phyloP scores from a whole-genome alignment of 2,797 vertebrate species.

The Kryptolebias ocellatus region DNA sequence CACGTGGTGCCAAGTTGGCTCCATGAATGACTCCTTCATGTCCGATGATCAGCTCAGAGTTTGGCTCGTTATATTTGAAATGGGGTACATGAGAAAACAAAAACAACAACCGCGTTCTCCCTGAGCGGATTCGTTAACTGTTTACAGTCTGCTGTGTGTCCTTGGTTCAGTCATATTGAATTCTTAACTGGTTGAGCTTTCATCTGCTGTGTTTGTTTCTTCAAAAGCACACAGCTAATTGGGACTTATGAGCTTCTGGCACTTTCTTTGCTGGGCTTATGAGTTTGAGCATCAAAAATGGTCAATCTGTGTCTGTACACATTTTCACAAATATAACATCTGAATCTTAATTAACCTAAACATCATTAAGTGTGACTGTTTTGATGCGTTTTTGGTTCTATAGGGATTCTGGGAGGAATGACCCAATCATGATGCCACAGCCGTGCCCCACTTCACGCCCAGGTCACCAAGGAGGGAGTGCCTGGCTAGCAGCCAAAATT shows the following conservation, averaged over 20 bases:
- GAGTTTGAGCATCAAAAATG: too few relatives aligned
- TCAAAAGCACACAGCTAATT: too few relatives aligned
- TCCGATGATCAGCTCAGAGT: constrained; percentile 25
- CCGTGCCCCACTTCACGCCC: constrained; percentile 56
- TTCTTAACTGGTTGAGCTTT: not conserved
- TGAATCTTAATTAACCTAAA: not conserved
- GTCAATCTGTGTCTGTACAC: too few relatives aligned
- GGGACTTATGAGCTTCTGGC: not conserved
- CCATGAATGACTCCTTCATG: constrained; percentile 10
- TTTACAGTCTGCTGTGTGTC: not conserved
- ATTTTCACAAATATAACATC: not conserved
- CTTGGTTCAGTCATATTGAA: constrained; percentile 15
- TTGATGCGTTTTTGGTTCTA: constrained; percentile 25
- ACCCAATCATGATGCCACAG: constrained; percentile 75
- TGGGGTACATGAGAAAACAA: not conserved
- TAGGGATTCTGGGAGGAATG: constrained; percentile 75
- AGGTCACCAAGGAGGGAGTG: constrained; percentile 74
- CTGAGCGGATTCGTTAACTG: not conserved
- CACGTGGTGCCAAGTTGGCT: constrained; percentile 30
- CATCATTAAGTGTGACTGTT: constrained; percentile 10
- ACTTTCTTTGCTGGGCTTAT: not conserved
- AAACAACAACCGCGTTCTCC: not conserved
- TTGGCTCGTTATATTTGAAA: constrained; percentile 10
- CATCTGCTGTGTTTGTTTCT: too few relatives aligned
- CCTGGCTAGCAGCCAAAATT: constrained; percentile 69